These are phyloP conservation scores for Caenorhabditis latens DNA, from an alignment of 1,140 invertebrate genomes.

Conservation along the genomic window DNA sequence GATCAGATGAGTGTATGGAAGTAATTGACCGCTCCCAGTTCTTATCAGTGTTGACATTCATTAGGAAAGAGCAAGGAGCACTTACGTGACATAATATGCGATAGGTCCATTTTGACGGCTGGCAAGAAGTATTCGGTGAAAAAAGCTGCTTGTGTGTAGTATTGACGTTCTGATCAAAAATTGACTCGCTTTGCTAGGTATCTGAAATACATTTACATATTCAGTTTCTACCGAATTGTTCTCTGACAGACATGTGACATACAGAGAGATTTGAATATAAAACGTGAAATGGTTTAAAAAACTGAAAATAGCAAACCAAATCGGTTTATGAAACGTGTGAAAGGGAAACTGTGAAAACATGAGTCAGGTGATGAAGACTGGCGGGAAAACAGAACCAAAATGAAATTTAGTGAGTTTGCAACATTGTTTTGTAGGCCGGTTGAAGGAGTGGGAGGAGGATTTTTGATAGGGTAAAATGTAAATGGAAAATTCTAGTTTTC, in stretches of 20 bases:
- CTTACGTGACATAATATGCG: slow-evolving; percentile 44
- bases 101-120: slow-evolving; percentile 17
- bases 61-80: slow-evolving; percentile 25
- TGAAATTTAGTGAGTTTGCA: background rate
- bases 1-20: background rate
- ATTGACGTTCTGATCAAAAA: background rate
- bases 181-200: background rate
- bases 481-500: slow-evolving; percentile 11
- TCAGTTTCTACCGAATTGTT: slow-evolving; percentile 4
- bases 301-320: slow-evolving; percentile 18
- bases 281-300: background rate
- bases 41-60: background rate
- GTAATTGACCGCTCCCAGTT: background rate
- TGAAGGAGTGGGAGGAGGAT: background rate
- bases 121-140: background rate
- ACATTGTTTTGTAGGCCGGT: background rate
- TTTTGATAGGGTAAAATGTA: slow-evolving; percentile 18
- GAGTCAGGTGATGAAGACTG: slow-evolving; percentile 1
- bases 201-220: background rate
- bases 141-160: background rate
- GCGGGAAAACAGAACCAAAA: background rate
- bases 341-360: slow-evolving; percentile 13
- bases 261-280: background rate
- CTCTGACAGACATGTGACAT: slow-evolving; percentile 25
- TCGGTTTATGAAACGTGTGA: slow-evolving; percentile 40